These are phyloP conservation scores for Drosophila novamexicana DNA, from an alignment of 1,140 invertebrate species.

Conservation along the genomic window DNA sequence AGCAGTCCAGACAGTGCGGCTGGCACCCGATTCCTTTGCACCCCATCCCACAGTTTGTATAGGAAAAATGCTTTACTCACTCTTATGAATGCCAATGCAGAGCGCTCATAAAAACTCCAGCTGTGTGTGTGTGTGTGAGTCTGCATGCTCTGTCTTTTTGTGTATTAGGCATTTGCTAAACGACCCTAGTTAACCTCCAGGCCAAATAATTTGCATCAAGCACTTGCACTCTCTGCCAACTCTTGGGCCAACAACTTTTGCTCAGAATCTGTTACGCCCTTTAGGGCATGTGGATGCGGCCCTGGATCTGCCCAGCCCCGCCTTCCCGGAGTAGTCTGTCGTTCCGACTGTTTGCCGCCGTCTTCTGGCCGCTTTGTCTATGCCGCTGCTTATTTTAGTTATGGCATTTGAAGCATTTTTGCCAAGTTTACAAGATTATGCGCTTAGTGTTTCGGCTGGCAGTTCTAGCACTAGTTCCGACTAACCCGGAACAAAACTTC, in stretches of 20 bases:
- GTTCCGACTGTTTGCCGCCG: not conserved
- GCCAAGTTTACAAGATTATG: constrained; percentile 81
- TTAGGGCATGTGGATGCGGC: constrained; percentile 47
- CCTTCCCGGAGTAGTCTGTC: not conserved
- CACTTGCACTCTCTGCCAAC: constrained; percentile 66
- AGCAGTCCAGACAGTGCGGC: constrained; percentile 44
- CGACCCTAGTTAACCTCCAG: constrained; percentile 80
- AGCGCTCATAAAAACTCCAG: constrained; percentile 68
- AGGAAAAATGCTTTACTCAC: constrained; percentile 66
- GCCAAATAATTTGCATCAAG: constrained; percentile 83
- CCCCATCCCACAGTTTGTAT: constrained; percentile 19
- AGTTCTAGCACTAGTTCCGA: constrained; percentile 7
- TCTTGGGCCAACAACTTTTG: constrained; percentile 56
- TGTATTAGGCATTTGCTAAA: constrained; percentile 80
- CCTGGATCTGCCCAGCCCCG: not conserved
- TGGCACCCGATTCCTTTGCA: constrained; percentile 9
- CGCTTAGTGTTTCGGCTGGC: constrained; percentile 66
- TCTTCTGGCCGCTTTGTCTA: constrained; percentile 41
- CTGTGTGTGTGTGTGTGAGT: constrained; percentile 36
- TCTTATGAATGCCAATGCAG: constrained; percentile 77
- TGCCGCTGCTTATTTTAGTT: constrained; percentile 77
- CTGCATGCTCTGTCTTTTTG: constrained; percentile 42
- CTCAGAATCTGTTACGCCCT: constrained; percentile 68
- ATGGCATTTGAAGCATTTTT: constrained; percentile 76
- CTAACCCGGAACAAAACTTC: constrained; percentile 53